Percentiles rank a stretch among this genome's conserved stretches.
Evolutionary conservation across 2,113 vertebrate species (phyloP).

Genomic region (Stegastes partitus): DNA sequence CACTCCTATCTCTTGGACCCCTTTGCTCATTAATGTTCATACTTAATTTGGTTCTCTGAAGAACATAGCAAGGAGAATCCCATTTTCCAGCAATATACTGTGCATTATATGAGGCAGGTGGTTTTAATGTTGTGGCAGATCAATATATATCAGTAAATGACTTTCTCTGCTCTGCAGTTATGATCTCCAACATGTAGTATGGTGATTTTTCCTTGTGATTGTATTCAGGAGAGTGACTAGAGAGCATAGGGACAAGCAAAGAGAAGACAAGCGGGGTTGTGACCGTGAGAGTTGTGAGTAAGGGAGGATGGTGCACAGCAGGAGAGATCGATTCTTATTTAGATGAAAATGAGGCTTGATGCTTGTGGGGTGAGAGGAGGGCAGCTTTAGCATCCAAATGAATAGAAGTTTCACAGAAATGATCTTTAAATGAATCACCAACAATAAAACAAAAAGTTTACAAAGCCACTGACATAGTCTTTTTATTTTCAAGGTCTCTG

Average conservation of each 20-base stretch:
- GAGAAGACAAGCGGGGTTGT: conserved; percentile 78
- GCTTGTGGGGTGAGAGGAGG: conserved; percentile 83
- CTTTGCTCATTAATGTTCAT: conserved; percentile 63
- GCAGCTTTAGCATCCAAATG: conserved; percentile 83
- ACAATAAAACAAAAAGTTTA: conserved; percentile 68
- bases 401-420: conserved; percentile 79
- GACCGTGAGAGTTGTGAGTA: conserved; percentile 80
- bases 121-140: no score
- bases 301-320: conserved; percentile 81
- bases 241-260: conserved; percentile 67
- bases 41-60: conserved; percentile 39
- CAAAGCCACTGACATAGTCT: conserved; percentile 46
- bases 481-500: conserved; percentile 50
- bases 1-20: conserved; percentile 64
- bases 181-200: conserved; percentile 30
- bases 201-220: conserved; percentile 45
- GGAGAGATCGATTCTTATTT: conserved; percentile 89
- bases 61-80: conserved; percentile 23
- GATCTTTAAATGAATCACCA: conserved; percentile 61
- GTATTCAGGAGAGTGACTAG: conserved; percentile 56
- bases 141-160: background rate
- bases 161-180: conserved; percentile 17
- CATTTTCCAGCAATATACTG: background rate
- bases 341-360: conserved; percentile 89
- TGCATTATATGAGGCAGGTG: no score